These are phyloP conservation scores for Poeciliopsis turrubarensis DNA, from an alignment of 2,113 vertebrate genomes.

Conservation along the genomic window DNA sequence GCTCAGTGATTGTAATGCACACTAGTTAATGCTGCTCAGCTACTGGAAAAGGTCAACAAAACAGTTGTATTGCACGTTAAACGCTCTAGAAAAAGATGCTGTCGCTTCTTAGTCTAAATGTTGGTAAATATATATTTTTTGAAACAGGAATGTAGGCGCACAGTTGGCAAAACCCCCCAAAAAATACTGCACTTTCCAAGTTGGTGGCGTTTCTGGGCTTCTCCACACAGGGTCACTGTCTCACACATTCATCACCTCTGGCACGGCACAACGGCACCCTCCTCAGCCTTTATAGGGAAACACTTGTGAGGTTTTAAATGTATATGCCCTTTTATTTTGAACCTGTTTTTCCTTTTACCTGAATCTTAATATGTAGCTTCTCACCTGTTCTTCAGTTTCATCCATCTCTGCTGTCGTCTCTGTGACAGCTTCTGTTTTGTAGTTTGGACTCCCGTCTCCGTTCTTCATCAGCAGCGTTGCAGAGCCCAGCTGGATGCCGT, in stretches of 20 bases:
- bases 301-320: neutral
- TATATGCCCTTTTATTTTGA: neutral
- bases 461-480: constrained; percentile 55
- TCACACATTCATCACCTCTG: constrained; percentile 57
- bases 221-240: constrained; percentile 66
- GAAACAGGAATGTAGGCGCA: neutral
- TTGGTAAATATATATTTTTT: neutral
- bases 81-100: neutral
- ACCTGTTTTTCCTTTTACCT: neutral
- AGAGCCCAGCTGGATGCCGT: constrained; percentile 43
- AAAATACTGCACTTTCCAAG: neutral
- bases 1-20: constrained; percentile 6
- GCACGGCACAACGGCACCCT: constrained; percentile 7
- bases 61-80: constrained; percentile 36
- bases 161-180: neutral
- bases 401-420: constrained; percentile 29
- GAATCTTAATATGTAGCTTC: neutral
- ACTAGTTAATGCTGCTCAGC: neutral
- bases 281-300: constrained; percentile 42
- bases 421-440: constrained; percentile 5
- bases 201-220: constrained; percentile 52
- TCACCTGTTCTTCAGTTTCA: constrained; percentile 56
- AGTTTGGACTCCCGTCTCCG: constrained; percentile 37
- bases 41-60: constrained; percentile 17
- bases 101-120: neutral